Conservation (phyloP, 2,888 invertebrate species). For the Drosophila greeni region DNA sequence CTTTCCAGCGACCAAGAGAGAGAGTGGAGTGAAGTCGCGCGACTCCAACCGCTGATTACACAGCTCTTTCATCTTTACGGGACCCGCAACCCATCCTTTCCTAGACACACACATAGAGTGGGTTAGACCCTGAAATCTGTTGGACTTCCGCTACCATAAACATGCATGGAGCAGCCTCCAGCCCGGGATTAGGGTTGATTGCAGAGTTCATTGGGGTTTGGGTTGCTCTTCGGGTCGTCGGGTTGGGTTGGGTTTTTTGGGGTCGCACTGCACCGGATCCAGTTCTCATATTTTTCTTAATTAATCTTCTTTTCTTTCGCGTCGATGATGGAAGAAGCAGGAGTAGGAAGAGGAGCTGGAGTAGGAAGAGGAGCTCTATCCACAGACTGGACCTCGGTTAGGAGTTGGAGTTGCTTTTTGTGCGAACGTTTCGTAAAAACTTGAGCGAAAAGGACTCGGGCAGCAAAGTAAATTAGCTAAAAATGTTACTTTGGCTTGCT, state of each 20-base stretch:
- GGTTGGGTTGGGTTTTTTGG: background rate
- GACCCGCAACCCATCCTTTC: too few relatives aligned
- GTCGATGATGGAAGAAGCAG: slow-evolving; percentile 32
- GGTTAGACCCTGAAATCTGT: background rate
- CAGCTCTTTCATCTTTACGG: slow-evolving; percentile 8
- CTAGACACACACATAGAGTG: background rate
- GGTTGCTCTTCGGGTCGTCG: background rate
- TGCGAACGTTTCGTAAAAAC: slow-evolving; percentile 43
- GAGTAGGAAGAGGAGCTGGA: background rate
- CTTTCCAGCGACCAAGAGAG: slow-evolving; percentile 8
- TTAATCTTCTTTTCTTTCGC: slow-evolving; percentile 73
- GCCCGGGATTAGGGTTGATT: slow-evolving; percentile 15
- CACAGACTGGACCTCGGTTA: too few relatives aligned
- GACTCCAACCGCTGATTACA: slow-evolving; percentile 22
- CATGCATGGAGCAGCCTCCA: slow-evolving; percentile 14
- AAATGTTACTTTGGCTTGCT: slow-evolving; percentile 47
- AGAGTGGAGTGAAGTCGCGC: background rate
- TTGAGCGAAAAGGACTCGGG: slow-evolving; percentile 31
- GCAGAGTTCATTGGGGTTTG: slow-evolving; percentile 21
- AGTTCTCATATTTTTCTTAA: slow-evolving; percentile 77
- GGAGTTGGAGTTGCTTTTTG: slow-evolving; percentile 11
- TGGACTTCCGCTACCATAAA: slow-evolving; percentile 16
- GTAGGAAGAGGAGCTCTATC: too few relatives aligned
- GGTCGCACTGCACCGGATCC: slow-evolving; percentile 72
- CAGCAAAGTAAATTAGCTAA: slow-evolving; percentile 63